phyloP scores from a whole-genome alignment of 2,797 vertebrate species.

The Enteromius thamalakanensis region DNA sequence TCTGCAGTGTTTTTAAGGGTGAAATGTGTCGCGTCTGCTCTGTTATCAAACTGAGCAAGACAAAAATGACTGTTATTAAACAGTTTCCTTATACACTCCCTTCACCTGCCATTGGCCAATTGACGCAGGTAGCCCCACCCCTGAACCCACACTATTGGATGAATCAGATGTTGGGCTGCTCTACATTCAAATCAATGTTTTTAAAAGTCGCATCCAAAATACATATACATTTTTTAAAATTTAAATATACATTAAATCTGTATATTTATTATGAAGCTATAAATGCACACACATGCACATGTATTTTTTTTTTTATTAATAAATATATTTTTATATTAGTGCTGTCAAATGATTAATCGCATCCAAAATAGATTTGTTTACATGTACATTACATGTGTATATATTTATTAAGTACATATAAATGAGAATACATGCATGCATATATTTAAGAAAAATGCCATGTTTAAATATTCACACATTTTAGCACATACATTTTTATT shows the following conservation, averaged over 20 bases:
- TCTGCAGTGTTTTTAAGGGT: background rate
- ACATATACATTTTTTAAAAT: too few species aligned
- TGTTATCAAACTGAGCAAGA: background rate
- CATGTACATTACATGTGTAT: too few species aligned
- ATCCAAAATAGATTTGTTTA: too few species aligned
- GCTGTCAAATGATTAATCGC: too few species aligned
- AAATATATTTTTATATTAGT: too few species aligned
- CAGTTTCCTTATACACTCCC: background rate
- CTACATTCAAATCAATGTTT: background rate
- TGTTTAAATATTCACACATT: background rate
- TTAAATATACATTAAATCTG: too few species aligned
- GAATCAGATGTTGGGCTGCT: background rate
- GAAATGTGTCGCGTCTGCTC: background rate
- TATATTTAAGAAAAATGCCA: too few species aligned
- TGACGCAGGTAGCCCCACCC: background rate
- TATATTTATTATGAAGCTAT: too few species aligned
- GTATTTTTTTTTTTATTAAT: too few species aligned
- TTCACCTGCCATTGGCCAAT: background rate
- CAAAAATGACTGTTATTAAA: background rate
- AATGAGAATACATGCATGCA: background rate
- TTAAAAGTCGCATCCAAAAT: background rate
- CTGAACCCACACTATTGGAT: background rate
- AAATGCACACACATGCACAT: too few species aligned
- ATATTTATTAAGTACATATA: too few species aligned
- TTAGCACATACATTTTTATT: too few species aligned